A percentile compares a stretch with the other conserved stretches of the same genome.
Conservation (phyloP, 1,140 invertebrate genomes). For the Plodia interpunctella region DNA sequence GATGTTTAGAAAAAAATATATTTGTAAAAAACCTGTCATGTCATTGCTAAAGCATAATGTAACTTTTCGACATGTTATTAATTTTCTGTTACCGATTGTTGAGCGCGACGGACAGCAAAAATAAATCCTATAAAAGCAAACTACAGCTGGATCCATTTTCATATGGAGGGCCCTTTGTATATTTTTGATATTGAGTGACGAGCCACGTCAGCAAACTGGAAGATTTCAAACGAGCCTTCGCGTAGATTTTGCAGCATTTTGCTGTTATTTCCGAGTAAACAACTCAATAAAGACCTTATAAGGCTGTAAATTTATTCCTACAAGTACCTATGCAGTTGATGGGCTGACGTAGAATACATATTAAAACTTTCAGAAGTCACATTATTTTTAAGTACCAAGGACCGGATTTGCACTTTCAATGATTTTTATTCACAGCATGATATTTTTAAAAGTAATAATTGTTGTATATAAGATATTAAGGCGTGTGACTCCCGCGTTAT, state of each 20-base stretch:
- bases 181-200: conserved; percentile 11
- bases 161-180: conserved; percentile 1
- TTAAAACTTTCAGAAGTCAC: no score
- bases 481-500: no score
- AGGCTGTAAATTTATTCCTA: no score
- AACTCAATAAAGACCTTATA: no score
- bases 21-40: neutral
- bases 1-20: neutral
- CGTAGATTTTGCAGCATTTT: neutral
- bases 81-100: neutral
- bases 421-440: no score
- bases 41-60: neutral
- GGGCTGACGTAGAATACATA: no score
- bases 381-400: no score
- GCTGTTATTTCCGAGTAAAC: no score
- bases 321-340: no score
- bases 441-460: no score
- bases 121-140: conserved; percentile 2
- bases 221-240: neutral
- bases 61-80: neutral
- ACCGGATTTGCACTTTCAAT: no score
- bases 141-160: conserved; percentile 1
- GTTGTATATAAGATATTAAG: no score
- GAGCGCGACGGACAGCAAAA: neutral
- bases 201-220: neutral